Base-by-base conservation (phyloP, 2,113 vertebrate species). In the Chaenogobius annularis region DNA sequence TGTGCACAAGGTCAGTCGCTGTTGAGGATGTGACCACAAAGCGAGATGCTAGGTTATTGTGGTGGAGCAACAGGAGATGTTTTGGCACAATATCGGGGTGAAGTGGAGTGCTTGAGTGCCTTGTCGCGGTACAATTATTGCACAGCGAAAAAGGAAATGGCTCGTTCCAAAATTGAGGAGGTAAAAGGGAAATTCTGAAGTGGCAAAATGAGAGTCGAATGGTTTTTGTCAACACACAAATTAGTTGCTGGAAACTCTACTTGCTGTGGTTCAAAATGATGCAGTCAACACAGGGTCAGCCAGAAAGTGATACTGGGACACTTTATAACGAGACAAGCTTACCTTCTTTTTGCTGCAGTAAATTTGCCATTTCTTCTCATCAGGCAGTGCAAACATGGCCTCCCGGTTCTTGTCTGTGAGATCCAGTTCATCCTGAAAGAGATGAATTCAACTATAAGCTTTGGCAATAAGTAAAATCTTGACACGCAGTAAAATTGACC, bases 321-420 rank as follows among this genome's bases (percentile, higher is more conserved):
- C 3, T 22, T 68, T 77, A 47, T 44, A 80, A 68, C 4, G 40
- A 72, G 65, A 35, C 5, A 19, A 12, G 81, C 89, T 64, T 82
- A 98, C 97, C 96, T 98, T 98, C 84, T 98, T 98, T 90, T 99
- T 99, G 94, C 96, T 98, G 95, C 97, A 99, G 86, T 98, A 99
- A 83, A 99, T 99, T 90, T 99, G 97, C 97, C 97, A 99, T 93
- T 99, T 99, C 93, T 99, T 99, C 94, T 99, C 97, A 1, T 95
- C 95, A 0, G 97, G 96, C 82, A 98, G 93, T 26, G 97, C 96
- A 74, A 99, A 99, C 94, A 98, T 96, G 68, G 96, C 97, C 89
- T 98, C 97, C 80, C 97, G 91, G 93, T 99, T 98, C 90, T 98
- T 97, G 84, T 98, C 97, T 0, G 96, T 98, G 88, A 99, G 95